A percentile compares a stretch with the other conserved stretches of the same genome.
Conservation (phyloP, 2,888 invertebrate genomes). For the Acrobasis suavella region DNA sequence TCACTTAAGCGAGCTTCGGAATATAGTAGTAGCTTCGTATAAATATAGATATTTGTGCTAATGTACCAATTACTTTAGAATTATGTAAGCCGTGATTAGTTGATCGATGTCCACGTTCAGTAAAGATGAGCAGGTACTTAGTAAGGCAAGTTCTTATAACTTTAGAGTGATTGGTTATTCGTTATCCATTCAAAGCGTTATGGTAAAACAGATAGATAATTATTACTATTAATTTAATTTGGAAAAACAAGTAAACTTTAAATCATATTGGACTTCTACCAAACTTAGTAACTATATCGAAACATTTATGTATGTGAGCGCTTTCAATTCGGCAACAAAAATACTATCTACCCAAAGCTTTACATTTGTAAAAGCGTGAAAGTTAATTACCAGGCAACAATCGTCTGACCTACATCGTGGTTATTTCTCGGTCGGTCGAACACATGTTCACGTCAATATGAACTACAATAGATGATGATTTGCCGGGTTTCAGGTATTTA, state of each 20-base stretch:
- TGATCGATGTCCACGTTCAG: background rate
- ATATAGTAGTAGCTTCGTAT: too few relatives aligned
- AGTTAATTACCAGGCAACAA: slow-evolving; percentile 24
- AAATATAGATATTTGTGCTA: background rate
- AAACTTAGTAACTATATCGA: too few relatives aligned
- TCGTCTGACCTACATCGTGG: slow-evolving; percentile 38
- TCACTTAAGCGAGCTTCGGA: background rate
- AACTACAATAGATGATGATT: slow-evolving; percentile 46
- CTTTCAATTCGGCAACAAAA: background rate
- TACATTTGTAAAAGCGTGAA: slow-evolving; percentile 28
- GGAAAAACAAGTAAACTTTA: too few relatives aligned
- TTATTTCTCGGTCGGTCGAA: slow-evolving; percentile 27
- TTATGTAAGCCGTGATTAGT: background rate
- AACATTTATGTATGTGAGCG: background rate
- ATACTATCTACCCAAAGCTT: slow-evolving; percentile 6
- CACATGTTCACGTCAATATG: slow-evolving; percentile 24
- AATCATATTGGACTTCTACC: too few relatives aligned
- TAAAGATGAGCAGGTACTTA: background rate
- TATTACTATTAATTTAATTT: too few relatives aligned
- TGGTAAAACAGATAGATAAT: background rate
- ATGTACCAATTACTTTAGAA: background rate
- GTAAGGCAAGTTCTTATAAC: background rate
- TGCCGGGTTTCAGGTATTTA: slow-evolving; percentile 38
- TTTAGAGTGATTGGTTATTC: too few relatives aligned
- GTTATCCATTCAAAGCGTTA: too few relatives aligned